Evolutionary conservation across 2,888 invertebrate species (phyloP).

Genomic region (Synergus gifuensis): DNA sequence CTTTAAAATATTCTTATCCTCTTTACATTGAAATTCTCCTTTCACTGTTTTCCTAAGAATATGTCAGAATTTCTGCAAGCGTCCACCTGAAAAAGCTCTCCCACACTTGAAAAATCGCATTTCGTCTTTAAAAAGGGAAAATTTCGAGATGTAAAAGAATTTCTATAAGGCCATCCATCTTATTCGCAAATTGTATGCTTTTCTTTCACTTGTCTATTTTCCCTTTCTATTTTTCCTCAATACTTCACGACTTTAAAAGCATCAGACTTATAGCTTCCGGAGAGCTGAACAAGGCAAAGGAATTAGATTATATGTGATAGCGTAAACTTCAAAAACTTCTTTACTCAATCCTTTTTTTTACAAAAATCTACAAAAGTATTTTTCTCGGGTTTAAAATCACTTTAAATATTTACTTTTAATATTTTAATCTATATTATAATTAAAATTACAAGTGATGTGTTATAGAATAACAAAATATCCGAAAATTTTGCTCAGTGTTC

Average conservation of each 20-base stretch:
- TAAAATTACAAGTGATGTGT: background rate
- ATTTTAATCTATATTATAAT: background rate
- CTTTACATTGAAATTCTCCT: background rate
- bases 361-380: background rate
- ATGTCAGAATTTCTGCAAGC: background rate
- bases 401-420: too few species aligned
- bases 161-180: conserved; percentile 26
- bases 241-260: conserved; percentile 23
- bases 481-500: background rate
- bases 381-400: background rate
- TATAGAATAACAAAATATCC: background rate
- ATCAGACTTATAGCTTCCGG: conserved; percentile 3
- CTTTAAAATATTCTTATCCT: background rate
- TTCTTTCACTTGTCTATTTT: background rate
- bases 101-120: conserved; percentile 15
- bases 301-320: conserved; percentile 13
- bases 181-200: conserved; percentile 16
- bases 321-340: background rate
- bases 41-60: background rate
- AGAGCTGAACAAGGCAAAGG: background rate
- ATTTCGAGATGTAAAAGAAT: conserved; percentile 17
- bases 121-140: background rate
- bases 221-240: conserved; percentile 18
- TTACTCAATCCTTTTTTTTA: background rate
- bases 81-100: background rate